Conservation (phyloP, 2,797 vertebrate genomes). For the Cottoperca gobio region DNA sequence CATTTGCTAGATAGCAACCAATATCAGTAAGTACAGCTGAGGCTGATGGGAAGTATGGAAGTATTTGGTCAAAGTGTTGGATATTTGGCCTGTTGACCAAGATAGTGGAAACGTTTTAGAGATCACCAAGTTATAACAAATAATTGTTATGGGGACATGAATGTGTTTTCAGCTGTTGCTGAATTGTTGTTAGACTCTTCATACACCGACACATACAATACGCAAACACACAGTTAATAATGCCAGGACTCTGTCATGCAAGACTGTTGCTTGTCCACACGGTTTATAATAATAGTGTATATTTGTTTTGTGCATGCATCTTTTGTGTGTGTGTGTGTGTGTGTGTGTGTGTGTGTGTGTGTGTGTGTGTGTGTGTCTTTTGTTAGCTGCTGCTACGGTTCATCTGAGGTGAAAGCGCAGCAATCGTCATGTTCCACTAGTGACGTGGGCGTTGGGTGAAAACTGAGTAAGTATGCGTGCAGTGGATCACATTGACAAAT, state of each 20-base stretch:
- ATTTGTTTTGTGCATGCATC: constrained; percentile 22
- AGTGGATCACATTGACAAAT: constrained; percentile 53
- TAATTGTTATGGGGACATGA: neutral
- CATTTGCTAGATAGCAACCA: neutral
- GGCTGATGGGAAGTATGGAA: neutral
- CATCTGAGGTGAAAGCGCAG: constrained; percentile 65
- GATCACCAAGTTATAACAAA: neutral
- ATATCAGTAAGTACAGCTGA: neutral
- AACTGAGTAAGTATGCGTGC: constrained; percentile 38
- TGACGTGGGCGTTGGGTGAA: constrained; percentile 47
- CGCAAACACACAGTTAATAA: constrained; percentile 13
- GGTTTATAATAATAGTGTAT: constrained; percentile 42
- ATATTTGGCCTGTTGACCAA: neutral
- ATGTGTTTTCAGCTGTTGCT: constrained; percentile 1
- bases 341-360: constrained; percentile 26
- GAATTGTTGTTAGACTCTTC: constrained; percentile 19
- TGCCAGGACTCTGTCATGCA: constrained; percentile 19
- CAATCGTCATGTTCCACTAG: constrained; percentile 53
- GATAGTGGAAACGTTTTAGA: neutral
- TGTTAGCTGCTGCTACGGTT: constrained; percentile 54
- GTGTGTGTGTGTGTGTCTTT: constrained; percentile 34
- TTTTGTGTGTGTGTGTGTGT: constrained; percentile 23
- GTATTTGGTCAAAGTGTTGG: neutral
- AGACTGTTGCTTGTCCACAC: constrained; percentile 4
- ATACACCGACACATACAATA: neutral